Base-by-base conservation (phyloP, 2,797 vertebrate genomes). In the Ctenopoma multispine region DNA sequence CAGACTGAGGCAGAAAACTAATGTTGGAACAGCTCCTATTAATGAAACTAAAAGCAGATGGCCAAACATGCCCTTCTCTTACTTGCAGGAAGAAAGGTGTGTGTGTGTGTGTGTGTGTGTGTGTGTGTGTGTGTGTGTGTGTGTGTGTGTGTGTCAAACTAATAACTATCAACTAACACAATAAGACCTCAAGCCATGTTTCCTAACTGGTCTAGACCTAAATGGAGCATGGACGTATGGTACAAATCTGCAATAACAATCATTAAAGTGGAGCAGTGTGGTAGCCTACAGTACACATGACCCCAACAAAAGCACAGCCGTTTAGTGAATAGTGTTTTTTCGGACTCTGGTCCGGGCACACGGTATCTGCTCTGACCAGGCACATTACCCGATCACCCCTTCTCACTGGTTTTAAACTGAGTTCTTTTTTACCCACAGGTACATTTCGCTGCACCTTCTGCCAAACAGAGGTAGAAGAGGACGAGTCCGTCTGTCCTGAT, bases 371-470 rank as follows among this genome's bases (percentile, higher is more conserved):
- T 58, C 24, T 8, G 11, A n/a, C 9, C 24, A 15, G 53, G 9
- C 15, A 1, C 7, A 5, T 4, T 54, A 43, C 11, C 23, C 10
- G 12, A 63, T 31, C 46, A 12, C 21, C 5, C 8, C 20, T 2
- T 36, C 3, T 27, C 11, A 38, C 15, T 38, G 48, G 7, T 7
- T 31, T 41, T 48, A 11, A 34, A 49, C 41, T 41, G 3, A 13
- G 5, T 38, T 41, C 5, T 49, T 13, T 50, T 13, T 43, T 57
- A 44, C 51, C 61, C 67, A 7, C 84, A 99, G 98, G 95, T 85
- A 97, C 95, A 38, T 99, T 99, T 89, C 96, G 93, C 78, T 99
- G 98, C 81, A 99, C 98, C 0, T 99, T 97, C 94, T 99, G 98
- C 65, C 94, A 96, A 78, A 97, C 96, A 0, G 98, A 99, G 84